These are phyloP conservation scores for Drosophila algonquin DNA, from an alignment of 2,888 invertebrate species.

Conservation along the genomic window DNA sequence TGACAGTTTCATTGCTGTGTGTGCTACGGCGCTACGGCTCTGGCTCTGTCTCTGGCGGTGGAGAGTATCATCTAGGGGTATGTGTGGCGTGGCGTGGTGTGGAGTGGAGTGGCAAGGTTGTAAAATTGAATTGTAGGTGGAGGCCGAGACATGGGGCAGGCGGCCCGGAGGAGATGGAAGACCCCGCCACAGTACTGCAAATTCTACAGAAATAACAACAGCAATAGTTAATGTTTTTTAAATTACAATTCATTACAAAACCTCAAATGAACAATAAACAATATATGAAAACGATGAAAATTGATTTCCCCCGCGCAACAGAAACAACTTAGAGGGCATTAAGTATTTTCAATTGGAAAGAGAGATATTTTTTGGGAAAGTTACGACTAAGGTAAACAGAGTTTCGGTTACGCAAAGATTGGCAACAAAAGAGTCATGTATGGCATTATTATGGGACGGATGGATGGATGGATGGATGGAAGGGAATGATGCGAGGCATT, in stretches of 20 bases:
- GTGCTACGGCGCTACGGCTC: neutral
- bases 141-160: constrained; percentile 46
- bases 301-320: constrained; percentile 51
- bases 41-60: neutral
- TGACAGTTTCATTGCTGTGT: constrained; percentile 24
- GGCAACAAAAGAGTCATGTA: constrained; percentile 41
- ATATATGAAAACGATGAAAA: constrained; percentile 43
- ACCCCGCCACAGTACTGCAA: constrained; percentile 38
- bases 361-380: constrained; percentile 55
- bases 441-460: constrained; percentile 27
- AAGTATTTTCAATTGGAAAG: constrained; percentile 5
- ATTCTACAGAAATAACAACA: constrained; percentile 44
- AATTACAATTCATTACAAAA: constrained; percentile 69
- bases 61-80: neutral
- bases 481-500: constrained; percentile 28
- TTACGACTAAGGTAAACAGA: constrained; percentile 43
- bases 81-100: neutral
- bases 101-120: constrained; percentile 55
- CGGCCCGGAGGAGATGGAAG: constrained; percentile 6
- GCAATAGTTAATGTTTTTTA: constrained; percentile 47
- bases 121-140: constrained; percentile 71
- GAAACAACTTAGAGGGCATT: neutral
- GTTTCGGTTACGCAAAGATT: constrained; percentile 44
- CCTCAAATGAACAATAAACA: constrained; percentile 22
- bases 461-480: constrained; percentile 14